phyloP scores from a whole-genome alignment of 2,797 vertebrate genomes.

The Poecilia wingei region DNA sequence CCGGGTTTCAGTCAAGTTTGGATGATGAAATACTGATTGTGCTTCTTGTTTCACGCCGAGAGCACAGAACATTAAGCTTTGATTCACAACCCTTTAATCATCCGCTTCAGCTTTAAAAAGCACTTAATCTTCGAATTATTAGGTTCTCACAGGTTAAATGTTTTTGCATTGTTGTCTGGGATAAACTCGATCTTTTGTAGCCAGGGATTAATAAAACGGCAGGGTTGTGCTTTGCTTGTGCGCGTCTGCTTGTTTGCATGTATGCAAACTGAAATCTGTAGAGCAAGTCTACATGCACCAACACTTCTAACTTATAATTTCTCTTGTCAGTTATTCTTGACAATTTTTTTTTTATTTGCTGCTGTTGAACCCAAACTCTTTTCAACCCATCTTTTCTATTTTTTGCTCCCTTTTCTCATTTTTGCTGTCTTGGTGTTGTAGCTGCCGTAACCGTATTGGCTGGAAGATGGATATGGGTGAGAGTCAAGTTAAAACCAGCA shows the following conservation, averaged over 20 bases:
- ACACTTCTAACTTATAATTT: slow-evolving; percentile 30
- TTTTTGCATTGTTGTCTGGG: slow-evolving; percentile 20
- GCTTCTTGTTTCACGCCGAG: slow-evolving; percentile 16
- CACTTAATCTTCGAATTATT: slow-evolving; percentile 25
- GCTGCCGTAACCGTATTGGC: slow-evolving; percentile 35
- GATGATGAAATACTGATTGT: slow-evolving; percentile 16
- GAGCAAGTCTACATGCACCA: slow-evolving; percentile 23
- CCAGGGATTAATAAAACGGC: slow-evolving; percentile 16
- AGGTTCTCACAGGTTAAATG: slow-evolving; percentile 23
- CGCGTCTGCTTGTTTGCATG: slow-evolving; percentile 10
- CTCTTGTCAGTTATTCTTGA: slow-evolving; percentile 39
- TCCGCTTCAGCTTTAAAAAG: slow-evolving; percentile 30
- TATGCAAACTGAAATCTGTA: slow-evolving; percentile 29
- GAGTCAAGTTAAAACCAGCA: slow-evolving; percentile 39
- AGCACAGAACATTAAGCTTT: slow-evolving; percentile 16
- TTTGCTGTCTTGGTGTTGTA: slow-evolving; percentile 14
- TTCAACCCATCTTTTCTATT: background rate
- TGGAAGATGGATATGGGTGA: slow-evolving; percentile 26
- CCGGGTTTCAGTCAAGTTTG: slow-evolving; percentile 6
- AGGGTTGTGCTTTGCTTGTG: slow-evolving; percentile 13
- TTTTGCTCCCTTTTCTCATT: slow-evolving; percentile 18
- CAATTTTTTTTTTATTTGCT: slow-evolving; percentile 40
- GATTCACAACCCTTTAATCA: slow-evolving; percentile 22
- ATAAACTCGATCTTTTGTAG: slow-evolving; percentile 20
- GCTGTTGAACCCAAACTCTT: slow-evolving; percentile 5